Evolutionary conservation across 2,888 invertebrate genomes (phyloP).

Genomic region (Oscheius sp.): DNA sequence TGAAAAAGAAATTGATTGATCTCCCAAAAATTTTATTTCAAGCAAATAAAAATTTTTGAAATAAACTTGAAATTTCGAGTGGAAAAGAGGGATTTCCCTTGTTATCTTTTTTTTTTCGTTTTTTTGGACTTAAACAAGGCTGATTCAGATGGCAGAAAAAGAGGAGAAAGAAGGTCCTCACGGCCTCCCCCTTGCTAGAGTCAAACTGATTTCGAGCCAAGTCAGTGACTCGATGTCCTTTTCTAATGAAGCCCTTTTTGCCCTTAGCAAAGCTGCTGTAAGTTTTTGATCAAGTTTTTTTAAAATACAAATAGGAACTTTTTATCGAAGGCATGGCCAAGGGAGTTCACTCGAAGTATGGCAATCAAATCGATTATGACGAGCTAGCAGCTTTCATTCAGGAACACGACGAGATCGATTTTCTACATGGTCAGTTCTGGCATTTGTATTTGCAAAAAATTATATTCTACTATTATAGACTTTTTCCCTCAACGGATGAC

Average conservation of each 20-base stretch:
- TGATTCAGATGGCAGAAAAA: constrained; percentile 1
- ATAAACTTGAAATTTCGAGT: too few relatives aligned
- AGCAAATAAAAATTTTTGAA: too few relatives aligned
- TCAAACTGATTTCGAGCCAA: constrained; percentile 2
- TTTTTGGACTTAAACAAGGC: not conserved
- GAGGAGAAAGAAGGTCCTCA: constrained; percentile 23
- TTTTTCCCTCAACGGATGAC: constrained; percentile 30
- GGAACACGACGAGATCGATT: constrained; percentile 13
- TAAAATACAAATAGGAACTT: constrained; percentile 16
- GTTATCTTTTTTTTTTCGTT: not conserved
- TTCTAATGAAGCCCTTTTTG: constrained; percentile 25
- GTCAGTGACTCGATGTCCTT: not conserved
- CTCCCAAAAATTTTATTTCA: too few relatives aligned
- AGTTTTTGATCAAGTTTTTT: not conserved
- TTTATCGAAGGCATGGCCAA: constrained; percentile 27
- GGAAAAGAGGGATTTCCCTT: not conserved
- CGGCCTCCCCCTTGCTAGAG: constrained; percentile 7
- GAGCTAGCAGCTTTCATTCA: constrained; percentile 20
- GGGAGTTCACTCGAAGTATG: constrained; percentile 12
- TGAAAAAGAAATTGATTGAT: too few relatives aligned
- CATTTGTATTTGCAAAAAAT: not conserved
- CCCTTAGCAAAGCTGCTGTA: constrained; percentile 16
- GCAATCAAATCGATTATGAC: constrained; percentile 25
- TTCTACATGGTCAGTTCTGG: constrained; percentile 15
- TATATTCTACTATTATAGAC: constrained; percentile 25